A percentile compares a stretch with the other conserved stretches of the same genome.
Evolutionary conservation across 2,113 vertebrate genomes (phyloP).

Genomic region (Campylorhamphus procurvoides): DNA sequence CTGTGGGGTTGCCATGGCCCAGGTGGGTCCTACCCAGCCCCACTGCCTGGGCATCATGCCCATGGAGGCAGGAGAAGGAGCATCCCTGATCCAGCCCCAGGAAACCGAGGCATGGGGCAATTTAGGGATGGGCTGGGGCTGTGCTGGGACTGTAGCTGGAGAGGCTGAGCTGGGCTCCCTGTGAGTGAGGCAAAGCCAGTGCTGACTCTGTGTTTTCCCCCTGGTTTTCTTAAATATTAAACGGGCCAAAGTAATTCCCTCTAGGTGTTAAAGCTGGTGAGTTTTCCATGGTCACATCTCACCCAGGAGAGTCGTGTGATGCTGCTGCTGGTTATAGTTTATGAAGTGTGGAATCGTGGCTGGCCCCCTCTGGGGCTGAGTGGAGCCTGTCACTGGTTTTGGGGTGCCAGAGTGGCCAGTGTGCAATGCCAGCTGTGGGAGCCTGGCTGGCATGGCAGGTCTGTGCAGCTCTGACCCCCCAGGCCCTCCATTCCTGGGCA

Average conservation of each 20-base stretch:
- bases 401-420: not conserved
- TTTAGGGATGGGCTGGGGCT: not conserved
- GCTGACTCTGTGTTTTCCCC: not conserved
- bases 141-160: not conserved
- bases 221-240: not conserved
- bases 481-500: fast-evolving
- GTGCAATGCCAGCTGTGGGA: not conserved
- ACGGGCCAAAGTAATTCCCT: not conserved
- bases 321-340: not conserved
- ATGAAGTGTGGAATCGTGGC: not conserved
- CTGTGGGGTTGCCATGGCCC: not conserved
- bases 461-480: not conserved
- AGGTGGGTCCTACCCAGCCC: not conserved
- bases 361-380: not conserved
- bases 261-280: not conserved
- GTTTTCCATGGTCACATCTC: not conserved
- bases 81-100: not conserved
- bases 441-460: fast-evolving
- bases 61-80: not conserved
- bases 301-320: not conserved
- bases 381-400: not conserved
- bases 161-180: not conserved
- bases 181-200: fast-evolving
- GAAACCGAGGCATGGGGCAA: fast-evolving
- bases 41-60: fast-evolving